phyloP scores from a whole-genome alignment of 2,888 invertebrate species.

The Coelogynopora nodosa region DNA sequence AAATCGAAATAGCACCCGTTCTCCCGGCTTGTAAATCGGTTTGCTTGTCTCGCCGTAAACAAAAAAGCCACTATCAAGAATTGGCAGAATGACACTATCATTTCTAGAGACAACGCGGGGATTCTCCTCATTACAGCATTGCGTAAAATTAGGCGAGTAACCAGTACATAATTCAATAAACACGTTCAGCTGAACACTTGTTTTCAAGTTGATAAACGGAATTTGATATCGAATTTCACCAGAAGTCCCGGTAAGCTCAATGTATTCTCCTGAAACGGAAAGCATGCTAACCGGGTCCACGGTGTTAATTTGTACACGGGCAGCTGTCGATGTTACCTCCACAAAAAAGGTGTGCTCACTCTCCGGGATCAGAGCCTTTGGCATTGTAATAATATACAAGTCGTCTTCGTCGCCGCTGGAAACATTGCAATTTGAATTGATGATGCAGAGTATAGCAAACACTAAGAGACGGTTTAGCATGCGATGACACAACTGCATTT shows the following conservation, averaged over 20 bases:
- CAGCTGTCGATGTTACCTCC: neutral
- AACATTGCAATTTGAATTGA: too few species aligned
- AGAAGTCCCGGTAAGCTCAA: neutral
- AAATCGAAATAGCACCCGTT: neutral
- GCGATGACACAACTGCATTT: too few species aligned
- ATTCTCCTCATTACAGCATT: neutral
- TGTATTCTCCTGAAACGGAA: neutral
- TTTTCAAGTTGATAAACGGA: neutral
- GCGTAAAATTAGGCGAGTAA: neutral
- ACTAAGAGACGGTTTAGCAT: too few species aligned
- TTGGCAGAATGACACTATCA: neutral
- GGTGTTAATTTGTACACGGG: neutral
- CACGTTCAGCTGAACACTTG: neutral
- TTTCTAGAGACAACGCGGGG: neutral
- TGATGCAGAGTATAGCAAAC: too few species aligned
- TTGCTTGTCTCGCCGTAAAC: neutral
- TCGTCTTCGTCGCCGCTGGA: too few species aligned
- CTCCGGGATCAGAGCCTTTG: neutral
- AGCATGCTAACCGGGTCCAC: neutral
- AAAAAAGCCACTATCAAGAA: neutral
- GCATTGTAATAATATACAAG: neutral
- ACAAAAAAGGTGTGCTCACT: neutral
- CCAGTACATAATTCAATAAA: neutral
- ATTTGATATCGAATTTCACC: neutral
- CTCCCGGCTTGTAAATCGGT: neutral